Evolutionary conservation across 2,888 invertebrate species (phyloP).

Genomic region (Epirrhoe tristata): DNA sequence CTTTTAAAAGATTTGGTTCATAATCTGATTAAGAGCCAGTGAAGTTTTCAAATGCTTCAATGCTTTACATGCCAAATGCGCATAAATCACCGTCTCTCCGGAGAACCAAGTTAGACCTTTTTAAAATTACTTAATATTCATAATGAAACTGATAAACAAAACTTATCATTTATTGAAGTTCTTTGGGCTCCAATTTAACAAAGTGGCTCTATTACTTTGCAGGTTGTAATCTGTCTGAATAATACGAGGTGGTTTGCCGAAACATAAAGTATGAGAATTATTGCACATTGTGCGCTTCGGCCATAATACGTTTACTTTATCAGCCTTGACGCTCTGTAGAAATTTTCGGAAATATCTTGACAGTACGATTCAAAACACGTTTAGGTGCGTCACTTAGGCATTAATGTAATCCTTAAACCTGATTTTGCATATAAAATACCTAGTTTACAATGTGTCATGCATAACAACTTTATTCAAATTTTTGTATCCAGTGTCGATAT

Average conservation of each 20-base stretch:
- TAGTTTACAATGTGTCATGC: conserved; percentile 9
- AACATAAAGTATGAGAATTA: conserved; percentile 30
- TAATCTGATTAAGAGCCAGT: not conserved
- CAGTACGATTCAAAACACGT: conserved; percentile 19
- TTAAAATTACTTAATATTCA: too few relatives aligned
- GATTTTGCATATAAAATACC: conserved; percentile 17
- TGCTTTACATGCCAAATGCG: too few relatives aligned
- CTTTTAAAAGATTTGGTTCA: not conserved
- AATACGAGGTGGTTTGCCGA: conserved; percentile 23
- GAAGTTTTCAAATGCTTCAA: too few relatives aligned
- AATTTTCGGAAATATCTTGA: conserved; percentile 26
- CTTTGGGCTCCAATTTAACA: conserved; percentile 13
- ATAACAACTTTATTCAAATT: conserved; percentile 9
- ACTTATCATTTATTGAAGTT: not conserved
- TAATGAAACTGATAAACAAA: not conserved
- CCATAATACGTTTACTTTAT: conserved; percentile 21
- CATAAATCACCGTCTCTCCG: too few relatives aligned
- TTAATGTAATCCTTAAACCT: conserved; percentile 22
- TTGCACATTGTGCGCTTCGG: conserved; percentile 26
- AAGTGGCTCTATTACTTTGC: conserved; percentile 26
- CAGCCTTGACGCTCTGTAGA: conserved; percentile 10
- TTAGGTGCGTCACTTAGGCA: conserved; percentile 14
- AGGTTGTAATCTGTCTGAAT: conserved; percentile 20
- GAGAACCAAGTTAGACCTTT: too few relatives aligned
- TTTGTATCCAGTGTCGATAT: not conserved